Conservation (phyloP, 2,888 invertebrate genomes). For the Pheosia tremula region DNA sequence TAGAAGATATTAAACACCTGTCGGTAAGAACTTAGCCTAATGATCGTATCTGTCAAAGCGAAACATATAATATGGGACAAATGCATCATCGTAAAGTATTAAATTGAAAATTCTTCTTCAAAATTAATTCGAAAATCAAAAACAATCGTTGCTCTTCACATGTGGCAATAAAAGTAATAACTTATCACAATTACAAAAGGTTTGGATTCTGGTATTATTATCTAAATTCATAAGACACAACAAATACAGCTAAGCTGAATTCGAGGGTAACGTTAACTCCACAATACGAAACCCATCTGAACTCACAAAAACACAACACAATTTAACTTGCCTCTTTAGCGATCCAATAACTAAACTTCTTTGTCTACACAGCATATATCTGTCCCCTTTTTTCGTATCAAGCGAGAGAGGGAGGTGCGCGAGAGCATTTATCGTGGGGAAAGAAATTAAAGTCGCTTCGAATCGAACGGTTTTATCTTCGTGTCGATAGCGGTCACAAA, state of each 20-base stretch:
- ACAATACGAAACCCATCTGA: conserved; percentile 21
- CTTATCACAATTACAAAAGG: too few species aligned
- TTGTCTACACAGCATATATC: conserved; percentile 54
- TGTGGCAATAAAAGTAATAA: too few species aligned
- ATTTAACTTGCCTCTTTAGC: conserved; percentile 47
- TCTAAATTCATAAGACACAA: too few species aligned
- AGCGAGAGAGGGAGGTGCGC: conserved; percentile 55
- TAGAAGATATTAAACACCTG: too few species aligned
- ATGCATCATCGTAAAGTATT: too few species aligned
- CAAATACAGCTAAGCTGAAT: not conserved
- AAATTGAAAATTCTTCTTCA: too few species aligned
- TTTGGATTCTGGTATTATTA: too few species aligned
- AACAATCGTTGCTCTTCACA: too few species aligned
- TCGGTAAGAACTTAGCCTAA: too few species aligned
- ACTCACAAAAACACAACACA: conserved; percentile 46
- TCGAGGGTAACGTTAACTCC: conserved; percentile 12
- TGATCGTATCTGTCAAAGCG: too few species aligned
- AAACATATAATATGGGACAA: too few species aligned
- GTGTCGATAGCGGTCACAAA: conserved; percentile 83
- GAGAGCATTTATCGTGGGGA: conserved; percentile 73
- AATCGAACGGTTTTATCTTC: conserved; percentile 82
- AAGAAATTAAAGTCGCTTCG: conserved; percentile 82
- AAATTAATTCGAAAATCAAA: too few species aligned
- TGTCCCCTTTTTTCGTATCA: conserved; percentile 47
- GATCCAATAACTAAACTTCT: conserved; percentile 68